A percentile compares a stretch with the other conserved stretches of the same genome.
Evolutionary conservation across 2,797 vertebrate genomes (phyloP).

Genomic region (Thalassophryne amazonica): DNA sequence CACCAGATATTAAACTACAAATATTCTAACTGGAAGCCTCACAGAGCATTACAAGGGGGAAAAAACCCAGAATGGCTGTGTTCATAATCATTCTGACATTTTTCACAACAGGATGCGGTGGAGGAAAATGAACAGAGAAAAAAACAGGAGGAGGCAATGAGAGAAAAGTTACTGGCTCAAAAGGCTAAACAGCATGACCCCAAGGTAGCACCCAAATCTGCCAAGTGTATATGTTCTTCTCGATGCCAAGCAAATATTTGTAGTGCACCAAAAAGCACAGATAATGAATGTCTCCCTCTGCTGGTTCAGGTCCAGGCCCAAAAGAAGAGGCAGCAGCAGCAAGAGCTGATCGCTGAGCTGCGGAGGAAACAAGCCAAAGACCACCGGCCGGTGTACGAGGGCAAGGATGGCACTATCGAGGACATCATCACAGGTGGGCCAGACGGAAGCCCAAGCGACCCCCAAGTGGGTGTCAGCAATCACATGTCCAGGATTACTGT

Average conservation of each 20-base stretch:
- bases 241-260: conserved; percentile 34
- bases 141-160: conserved; percentile 93
- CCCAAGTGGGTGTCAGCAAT: conserved; percentile 24
- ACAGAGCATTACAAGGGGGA: too few relatives aligned
- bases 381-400: conserved; percentile 94
- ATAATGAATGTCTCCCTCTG: conserved; percentile 18
- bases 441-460: conserved; percentile 27
- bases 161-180: conserved; percentile 92
- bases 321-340: conserved; percentile 89
- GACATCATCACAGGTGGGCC: conserved; percentile 96
- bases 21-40: too few relatives aligned
- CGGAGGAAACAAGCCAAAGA: conserved; percentile 93
- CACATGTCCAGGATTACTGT: conserved; percentile 68
- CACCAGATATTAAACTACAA: too few relatives aligned
- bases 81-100: too few relatives aligned
- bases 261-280: conserved; percentile 7
- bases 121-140: conserved; percentile 89
- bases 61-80: too few relatives aligned
- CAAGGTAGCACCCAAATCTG: conserved; percentile 65
- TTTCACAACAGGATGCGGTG: conserved; percentile 84
- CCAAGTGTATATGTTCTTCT: conserved; percentile 42
- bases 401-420: conserved; percentile 96
- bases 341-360: conserved; percentile 93
- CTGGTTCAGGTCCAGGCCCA: conserved; percentile 73
- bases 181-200: conserved; percentile 89